These are phyloP conservation scores for Apteryx owenii DNA, from an alignment of 2,113 vertebrate genomes.

Conservation along the genomic window DNA sequence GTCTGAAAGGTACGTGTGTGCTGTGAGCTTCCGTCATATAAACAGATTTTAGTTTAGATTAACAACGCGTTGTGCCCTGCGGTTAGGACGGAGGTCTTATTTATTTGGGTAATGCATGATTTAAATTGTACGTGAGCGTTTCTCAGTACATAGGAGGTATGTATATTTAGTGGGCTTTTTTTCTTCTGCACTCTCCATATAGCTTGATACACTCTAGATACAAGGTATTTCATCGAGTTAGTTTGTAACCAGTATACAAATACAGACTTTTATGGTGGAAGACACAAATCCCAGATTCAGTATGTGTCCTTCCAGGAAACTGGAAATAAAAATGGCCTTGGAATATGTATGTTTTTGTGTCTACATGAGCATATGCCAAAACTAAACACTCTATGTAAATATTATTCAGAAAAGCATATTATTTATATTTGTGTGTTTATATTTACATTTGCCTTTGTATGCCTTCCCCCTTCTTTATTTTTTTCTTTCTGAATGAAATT, in stretches of 20 bases:
- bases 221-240: accelerated
- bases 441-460: background rate
- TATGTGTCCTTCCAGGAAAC: background rate
- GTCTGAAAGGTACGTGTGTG: background rate
- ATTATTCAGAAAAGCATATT: background rate
- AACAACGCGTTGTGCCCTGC: background rate
- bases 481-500: background rate
- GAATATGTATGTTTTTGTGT: background rate
- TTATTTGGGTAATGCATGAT: background rate
- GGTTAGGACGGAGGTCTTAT: background rate
- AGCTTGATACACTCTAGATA: background rate
- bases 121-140: background rate
- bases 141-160: background rate
- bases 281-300: background rate
- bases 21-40: background rate
- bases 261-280: background rate
- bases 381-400: background rate
- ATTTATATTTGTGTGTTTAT: background rate
- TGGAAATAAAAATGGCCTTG: background rate
- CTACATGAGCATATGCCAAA: background rate
- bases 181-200: accelerated
- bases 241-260: accelerated
- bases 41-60: background rate
- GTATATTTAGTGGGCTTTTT: background rate
- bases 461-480: background rate